phyloP scores from a whole-genome alignment of 2,888 invertebrate genomes.

The Choreutis nemorana region DNA sequence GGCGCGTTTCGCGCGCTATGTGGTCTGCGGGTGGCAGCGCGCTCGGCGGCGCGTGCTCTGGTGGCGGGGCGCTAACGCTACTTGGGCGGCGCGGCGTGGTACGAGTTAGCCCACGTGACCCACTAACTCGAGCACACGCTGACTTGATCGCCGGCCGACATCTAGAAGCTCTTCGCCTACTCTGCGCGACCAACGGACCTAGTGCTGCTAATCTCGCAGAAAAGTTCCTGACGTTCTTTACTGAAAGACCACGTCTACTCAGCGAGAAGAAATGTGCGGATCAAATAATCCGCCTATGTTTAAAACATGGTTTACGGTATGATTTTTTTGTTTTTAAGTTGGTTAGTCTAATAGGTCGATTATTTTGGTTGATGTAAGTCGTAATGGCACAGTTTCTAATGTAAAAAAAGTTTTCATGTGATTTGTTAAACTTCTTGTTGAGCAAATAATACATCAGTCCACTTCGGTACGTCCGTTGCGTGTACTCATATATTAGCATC shows the following conservation, averaged over 20 bases:
- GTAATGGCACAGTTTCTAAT: too few relatives aligned
- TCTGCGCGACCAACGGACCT: conserved; percentile 30
- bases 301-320: conserved; percentile 42
- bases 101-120: conserved; percentile 68
- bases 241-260: conserved; percentile 38
- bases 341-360: too few relatives aligned
- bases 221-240: conserved; percentile 29
- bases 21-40: conserved; percentile 67
- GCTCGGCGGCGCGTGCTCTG: conserved; percentile 45
- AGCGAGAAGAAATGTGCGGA: conserved; percentile 40
- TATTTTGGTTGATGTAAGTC: too few relatives aligned
- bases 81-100: conserved; percentile 71
- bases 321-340: too few relatives aligned
- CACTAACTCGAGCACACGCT: conserved; percentile 60
- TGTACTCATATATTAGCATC: too few relatives aligned
- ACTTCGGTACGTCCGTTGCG: too few relatives aligned
- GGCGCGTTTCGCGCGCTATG: conserved; percentile 80
- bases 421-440: too few relatives aligned
- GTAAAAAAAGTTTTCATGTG: too few relatives aligned
- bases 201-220: conserved; percentile 30
- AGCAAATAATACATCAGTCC: too few relatives aligned
- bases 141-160: conserved; percentile 69
- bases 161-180: conserved; percentile 38
- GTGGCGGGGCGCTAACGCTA: conserved; percentile 64
- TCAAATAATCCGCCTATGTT: conserved; percentile 39